phyloP scores from a whole-genome alignment of 1,140 invertebrate genomes.

The Bombus sibiricus region DNA sequence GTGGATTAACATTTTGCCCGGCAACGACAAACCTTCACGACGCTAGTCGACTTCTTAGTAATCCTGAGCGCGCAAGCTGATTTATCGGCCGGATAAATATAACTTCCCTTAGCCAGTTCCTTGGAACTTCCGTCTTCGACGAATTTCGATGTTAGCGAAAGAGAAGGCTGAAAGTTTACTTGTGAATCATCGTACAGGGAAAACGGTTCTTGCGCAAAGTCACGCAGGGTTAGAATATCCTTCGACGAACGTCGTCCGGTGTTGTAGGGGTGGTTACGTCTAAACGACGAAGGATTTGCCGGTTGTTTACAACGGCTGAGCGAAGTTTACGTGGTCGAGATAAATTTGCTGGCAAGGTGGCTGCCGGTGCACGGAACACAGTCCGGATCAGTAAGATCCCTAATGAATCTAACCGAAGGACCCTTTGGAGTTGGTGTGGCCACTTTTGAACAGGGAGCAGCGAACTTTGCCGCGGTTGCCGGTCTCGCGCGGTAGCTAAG shows the following conservation, averaged over 20 bases:
- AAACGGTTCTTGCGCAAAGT: not conserved
- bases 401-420: conserved; percentile 74
- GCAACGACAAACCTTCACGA: conserved; percentile 33
- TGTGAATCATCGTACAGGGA: conserved; percentile 4
- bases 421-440: conserved; percentile 68
- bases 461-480: conserved; percentile 71
- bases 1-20: conserved; percentile 27
- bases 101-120: conserved; percentile 5
- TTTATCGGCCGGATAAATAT: conserved; percentile 33
- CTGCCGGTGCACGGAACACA: conserved; percentile 54
- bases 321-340: conserved; percentile 69
- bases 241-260: not conserved
- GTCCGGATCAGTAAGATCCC: conserved; percentile 72
- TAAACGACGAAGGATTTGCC: conserved; percentile 51
- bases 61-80: conserved; percentile 30
- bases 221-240: not conserved
- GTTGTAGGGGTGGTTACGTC: conserved; percentile 2
- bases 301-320: conserved; percentile 62
- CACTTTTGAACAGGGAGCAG: conserved; percentile 68
- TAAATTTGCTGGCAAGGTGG: conserved; percentile 62
- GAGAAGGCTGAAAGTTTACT: not conserved
- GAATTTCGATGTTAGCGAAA: conserved; percentile 8
- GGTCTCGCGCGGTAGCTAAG: conserved; percentile 69
- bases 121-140: conserved; percentile 41
- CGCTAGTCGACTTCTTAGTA: not conserved